A percentile compares a stretch with the other conserved stretches of the same genome.
Evolutionary conservation across 1,140 invertebrate species (phyloP).

Genomic region (Dreissena polymorpha): DNA sequence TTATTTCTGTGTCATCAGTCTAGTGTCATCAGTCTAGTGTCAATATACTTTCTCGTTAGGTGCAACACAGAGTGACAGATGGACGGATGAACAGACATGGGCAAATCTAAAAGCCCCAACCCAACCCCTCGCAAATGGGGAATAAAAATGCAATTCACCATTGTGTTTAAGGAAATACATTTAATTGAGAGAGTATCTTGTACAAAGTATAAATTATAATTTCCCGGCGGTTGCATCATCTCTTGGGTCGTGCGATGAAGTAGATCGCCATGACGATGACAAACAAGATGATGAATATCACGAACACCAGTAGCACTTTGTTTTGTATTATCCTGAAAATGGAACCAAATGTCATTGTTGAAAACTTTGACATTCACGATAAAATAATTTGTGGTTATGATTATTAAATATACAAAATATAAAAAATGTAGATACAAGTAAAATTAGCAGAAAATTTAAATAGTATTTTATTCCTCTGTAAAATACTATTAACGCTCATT

Average conservation of each 20-base stretch:
- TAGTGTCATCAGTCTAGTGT: too few relatives aligned
- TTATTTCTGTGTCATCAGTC: too few relatives aligned
- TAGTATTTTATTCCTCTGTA: background rate
- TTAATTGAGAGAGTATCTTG: too few relatives aligned
- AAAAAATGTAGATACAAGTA: background rate
- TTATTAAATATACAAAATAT: background rate
- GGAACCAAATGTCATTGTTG: constrained; percentile 25
- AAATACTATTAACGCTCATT: background rate
- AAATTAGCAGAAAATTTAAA: background rate
- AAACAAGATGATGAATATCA: constrained; percentile 72
- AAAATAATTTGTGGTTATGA: background rate
- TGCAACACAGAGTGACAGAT: too few relatives aligned
- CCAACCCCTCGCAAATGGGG: too few relatives aligned
- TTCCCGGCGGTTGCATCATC: constrained; percentile 37
- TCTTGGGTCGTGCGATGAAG: constrained; percentile 70
- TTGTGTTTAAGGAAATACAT: too few relatives aligned
- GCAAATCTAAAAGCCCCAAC: too few relatives aligned
- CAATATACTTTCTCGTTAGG: too few relatives aligned
- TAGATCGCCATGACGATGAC: constrained; percentile 75
- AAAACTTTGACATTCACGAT: background rate
- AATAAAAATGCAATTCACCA: too few relatives aligned
- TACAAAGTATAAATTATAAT: too few relatives aligned
- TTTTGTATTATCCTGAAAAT: constrained; percentile 78
- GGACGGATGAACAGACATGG: too few relatives aligned
- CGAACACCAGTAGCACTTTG: constrained; percentile 72